phyloP scores from a whole-genome alignment of 2,888 invertebrate genomes.

The Stenichneumon culpator region DNA sequence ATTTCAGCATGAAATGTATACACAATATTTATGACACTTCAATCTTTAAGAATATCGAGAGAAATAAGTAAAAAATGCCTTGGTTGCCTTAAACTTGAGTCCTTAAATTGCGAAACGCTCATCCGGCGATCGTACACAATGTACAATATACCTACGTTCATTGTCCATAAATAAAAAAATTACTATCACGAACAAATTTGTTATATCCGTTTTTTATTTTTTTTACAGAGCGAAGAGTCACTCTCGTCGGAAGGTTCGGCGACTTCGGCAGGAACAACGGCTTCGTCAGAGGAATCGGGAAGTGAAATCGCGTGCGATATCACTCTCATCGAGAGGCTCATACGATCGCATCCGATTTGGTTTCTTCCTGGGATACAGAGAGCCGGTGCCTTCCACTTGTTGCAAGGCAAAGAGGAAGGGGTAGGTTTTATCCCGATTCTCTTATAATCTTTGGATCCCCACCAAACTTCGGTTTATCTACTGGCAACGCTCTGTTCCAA shows the following conservation, averaged over 20 bases:
- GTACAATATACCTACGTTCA: background rate
- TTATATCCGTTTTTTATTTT: background rate
- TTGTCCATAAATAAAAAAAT: background rate
- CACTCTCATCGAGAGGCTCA: slow-evolving; percentile 93
- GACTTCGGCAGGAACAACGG: slow-evolving; percentile 83
- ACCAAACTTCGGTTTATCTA: background rate
- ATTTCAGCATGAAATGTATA: too few species aligned
- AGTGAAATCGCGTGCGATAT: slow-evolving; percentile 94
- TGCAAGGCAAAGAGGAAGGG: slow-evolving; percentile 97
- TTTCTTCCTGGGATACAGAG: slow-evolving; percentile 97
- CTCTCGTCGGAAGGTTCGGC: slow-evolving; percentile 88
- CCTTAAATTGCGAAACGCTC: too few species aligned
- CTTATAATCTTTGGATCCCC: background rate
- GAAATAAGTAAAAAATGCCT: too few species aligned
- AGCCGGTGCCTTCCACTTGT: slow-evolving; percentile 96
- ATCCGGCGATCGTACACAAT: too few species aligned
- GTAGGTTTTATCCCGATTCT: slow-evolving; percentile 86
- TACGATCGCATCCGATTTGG: slow-evolving; percentile 98
- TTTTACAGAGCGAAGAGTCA: slow-evolving; percentile 88
- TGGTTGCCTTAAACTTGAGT: too few species aligned
- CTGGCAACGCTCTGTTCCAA: background rate
- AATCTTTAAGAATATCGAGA: too few species aligned
- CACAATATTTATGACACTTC: too few species aligned
- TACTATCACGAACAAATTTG: background rate
- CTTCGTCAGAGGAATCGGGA: slow-evolving; percentile 86